A percentile compares a stretch with the other conserved stretches of the same genome.
phyloP scores from a whole-genome alignment of 2,113 vertebrate genomes.

The Fulmarus glacialis region DNA sequence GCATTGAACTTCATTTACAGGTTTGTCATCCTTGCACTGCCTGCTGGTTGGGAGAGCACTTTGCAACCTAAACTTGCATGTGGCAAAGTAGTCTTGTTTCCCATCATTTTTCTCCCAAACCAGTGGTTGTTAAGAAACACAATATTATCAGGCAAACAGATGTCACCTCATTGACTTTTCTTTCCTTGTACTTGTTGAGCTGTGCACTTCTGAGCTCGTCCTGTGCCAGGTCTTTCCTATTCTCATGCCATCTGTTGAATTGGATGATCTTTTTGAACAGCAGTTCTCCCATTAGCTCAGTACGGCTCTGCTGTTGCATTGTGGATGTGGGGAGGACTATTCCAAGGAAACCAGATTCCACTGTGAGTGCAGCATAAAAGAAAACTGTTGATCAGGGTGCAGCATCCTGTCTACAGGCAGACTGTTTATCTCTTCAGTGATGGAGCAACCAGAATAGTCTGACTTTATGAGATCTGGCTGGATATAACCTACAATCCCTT shows the following conservation, averaged over 20 bases:
- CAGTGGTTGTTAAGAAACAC: background rate
- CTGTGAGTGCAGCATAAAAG: background rate
- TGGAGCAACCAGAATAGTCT: background rate
- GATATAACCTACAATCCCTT: background rate
- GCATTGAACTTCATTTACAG: background rate
- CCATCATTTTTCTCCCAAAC: background rate
- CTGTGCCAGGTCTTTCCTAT: background rate
- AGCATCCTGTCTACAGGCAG: background rate
- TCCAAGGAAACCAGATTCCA: background rate
- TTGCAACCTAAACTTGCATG: background rate
- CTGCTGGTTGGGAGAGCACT: background rate
- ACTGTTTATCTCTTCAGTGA: background rate
- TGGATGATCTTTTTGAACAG: background rate
- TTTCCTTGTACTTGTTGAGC: background rate
- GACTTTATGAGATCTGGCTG: background rate
- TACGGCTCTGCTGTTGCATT: background rate
- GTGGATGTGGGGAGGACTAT: background rate
- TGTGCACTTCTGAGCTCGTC: background rate
- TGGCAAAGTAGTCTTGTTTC: background rate
- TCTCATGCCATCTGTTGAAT: conserved; percentile 38
- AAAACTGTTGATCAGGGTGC: background rate
- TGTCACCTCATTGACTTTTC: background rate
- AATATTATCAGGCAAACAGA: background rate
- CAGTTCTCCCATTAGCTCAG: background rate
- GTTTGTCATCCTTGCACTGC: background rate